Base-by-base conservation (phyloP, 2,113 vertebrate species). In the Galeopterus variegatus region DNA sequence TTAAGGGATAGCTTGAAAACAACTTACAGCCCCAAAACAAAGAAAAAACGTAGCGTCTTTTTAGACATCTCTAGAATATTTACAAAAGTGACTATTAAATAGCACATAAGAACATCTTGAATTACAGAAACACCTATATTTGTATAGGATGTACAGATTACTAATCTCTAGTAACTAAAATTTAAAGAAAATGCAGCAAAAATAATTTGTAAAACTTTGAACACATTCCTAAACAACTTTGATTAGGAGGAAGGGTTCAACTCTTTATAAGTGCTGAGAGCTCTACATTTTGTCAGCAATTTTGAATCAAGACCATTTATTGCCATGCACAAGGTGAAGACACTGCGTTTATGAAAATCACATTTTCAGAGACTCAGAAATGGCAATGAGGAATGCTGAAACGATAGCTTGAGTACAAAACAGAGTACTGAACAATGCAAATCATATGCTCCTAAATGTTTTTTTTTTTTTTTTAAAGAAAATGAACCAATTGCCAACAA, bases 301-400 rank as follows among this genome's bases (percentile, higher is more conserved):
- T n/a, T 48, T 50, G 14, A 23, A 10, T 28, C 3, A 58, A n/a
- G 50, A n/a, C 14, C 26, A 11, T 6, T 50, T 11, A 3, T 8
- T 15, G 12, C 19, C 79, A 23, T 15, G 12, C 58, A 21, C n/a
- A 26, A 50, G 7, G 24, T n/a, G 5, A 14, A 11, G 56, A 13
- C 0, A 0, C 28, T 23, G 6, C 7, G 1, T 50, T 11, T 18
- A 1, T 4, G 48, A 17, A 62, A 24, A 83, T 70, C 3, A 3
- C 6, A 1, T 11, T 84, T n/a, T 41, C 13, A 18, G 26, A 10
- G 23, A 14, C 48, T 48, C 31, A n/a, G 64, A 65, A 65, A 50
- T 11, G 15, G 64, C 48, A 5, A 3, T 7, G 19, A 28, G 13
- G 84, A 89, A 64, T 14, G 3, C 1, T 0, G 19, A 48, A 67